Base-by-base conservation (phyloP, 2,113 vertebrate species). In the Mohoua ochrocephala region DNA sequence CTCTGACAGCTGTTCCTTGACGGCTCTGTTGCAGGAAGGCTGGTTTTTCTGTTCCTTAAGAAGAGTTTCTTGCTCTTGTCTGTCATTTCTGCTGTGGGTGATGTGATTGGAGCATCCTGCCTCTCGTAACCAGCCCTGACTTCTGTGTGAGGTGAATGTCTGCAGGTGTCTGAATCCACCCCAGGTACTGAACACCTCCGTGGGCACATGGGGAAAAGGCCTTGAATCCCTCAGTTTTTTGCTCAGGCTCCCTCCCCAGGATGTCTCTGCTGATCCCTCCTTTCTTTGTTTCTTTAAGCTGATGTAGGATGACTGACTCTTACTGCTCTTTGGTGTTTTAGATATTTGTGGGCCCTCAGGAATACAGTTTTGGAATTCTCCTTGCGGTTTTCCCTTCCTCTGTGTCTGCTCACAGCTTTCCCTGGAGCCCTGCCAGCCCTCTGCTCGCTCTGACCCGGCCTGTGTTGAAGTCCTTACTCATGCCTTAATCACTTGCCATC, bases 401-500 rank as follows among this genome's bases (percentile, higher is more conserved):
- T 69, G 59, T 77, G 68, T 64, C 79, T 91, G 78, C 90, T 24
- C 60, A 37, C 64, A 74, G 82, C 56, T 70, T 85, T 67, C 67
- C 56, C 85, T 93, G 92, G 85, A 91, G 71, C 49, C 6, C 56
- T 74, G 87, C 85, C 96, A 92, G 92, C 64, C 39, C 63, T 68
- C 30, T 35, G 19, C 53, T 91, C 0, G 0, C 75, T 75, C 84
- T 76, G 80, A 20, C 64, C 89, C 39, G 47, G 91, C 59, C 79
- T 75, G 27, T 70, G 47, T 33, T 50, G 67, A 67, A 93, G 49
- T 31, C 87, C 91, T 96, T 93, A 87, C 89, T 96, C 94, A 94
- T 61, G 63, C 85, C 63, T 95, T 80, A 92, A 88, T 96, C 90
- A 84, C 89, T 96, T 96, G 93, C 90, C 1, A 20, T 28, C 78